Evolutionary conservation across 2,113 vertebrate genomes (phyloP), one percentile per base, ranked within the genome.

Genomic region (Polyodon spathula): DNA sequence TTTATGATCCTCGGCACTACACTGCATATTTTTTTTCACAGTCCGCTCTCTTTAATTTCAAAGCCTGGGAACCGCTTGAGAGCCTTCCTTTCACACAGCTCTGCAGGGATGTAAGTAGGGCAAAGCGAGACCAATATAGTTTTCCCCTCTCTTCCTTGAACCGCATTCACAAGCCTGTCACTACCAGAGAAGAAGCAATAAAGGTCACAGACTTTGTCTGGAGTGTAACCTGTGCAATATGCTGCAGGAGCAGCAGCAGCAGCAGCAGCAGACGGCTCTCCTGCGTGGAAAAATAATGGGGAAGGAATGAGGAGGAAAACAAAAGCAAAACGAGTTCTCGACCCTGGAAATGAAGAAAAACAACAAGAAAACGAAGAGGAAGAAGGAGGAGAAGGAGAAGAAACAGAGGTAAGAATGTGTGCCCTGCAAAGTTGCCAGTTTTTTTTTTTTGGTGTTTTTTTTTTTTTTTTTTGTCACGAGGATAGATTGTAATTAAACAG

Each of bases 301-400:
- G 40, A 63, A 55, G 68, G 67, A 67, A 71, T 70, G 66, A 74
- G 68, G 67, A 66, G 70, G 68, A 78, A 78, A 74, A 78, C 76
- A 66, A 73, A 73, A 73, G 76, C 76, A 14, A 76, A 74, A 64
- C 76, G 76, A 40, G 57, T 76, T 55, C 70, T 74, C 17, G 76
- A 78, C 63, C 73, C 66, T 63, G 70, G 73, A 60, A 63, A 76
- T 67, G 76, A 64, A 51, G 61, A 76, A 54, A 68, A 63, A 44
- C 54, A 72, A 56, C 71, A 70, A 59, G 68, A 70, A 66, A 73
- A 69, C 50, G 66, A 67, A 9, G 67, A 66, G 42, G 68, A 68
- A 60, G 57, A 59, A 58, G 61, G 71, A 44, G 71, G 64, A 50
- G 68, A 68, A 60, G 57, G 58, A 58, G 61, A 73, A 44, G 71